phyloP scores from a whole-genome alignment of 2,113 vertebrate species.

The Salminus brasiliensis region DNA sequence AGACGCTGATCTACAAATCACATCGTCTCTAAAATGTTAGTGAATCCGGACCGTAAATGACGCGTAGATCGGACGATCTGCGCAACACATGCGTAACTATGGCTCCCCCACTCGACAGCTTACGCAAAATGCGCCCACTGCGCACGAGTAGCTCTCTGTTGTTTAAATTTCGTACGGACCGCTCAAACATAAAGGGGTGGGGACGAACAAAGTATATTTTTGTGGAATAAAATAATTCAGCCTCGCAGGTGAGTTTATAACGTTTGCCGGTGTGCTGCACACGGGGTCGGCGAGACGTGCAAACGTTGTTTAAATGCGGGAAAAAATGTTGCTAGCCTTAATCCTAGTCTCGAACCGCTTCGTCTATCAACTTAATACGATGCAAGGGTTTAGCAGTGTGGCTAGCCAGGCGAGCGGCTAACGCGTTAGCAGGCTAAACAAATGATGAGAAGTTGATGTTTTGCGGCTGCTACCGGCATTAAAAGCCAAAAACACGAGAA shows the following conservation, averaged over 20 bases:
- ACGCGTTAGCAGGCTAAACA: slow-evolving; percentile 8
- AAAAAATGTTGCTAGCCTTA: slow-evolving; percentile 14
- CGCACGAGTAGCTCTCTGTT: slow-evolving; percentile 49
- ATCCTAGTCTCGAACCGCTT: slow-evolving; percentile 43
- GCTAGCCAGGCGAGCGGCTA: slow-evolving; percentile 48
- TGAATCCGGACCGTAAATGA: neutral
- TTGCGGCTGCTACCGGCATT: neutral
- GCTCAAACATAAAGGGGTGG: slow-evolving; percentile 56
- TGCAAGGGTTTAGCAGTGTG: slow-evolving; percentile 48
- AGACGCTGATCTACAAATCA: neutral
- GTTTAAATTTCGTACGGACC: slow-evolving; percentile 59
- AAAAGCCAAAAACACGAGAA: neutral
- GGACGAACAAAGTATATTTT: slow-evolving; percentile 49
- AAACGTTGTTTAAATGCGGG: neutral
- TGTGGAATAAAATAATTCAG: slow-evolving; percentile 39
- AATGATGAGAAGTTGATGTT: neutral
- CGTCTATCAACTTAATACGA: slow-evolving; percentile 38
- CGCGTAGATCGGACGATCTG: neutral
- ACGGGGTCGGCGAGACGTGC: neutral
- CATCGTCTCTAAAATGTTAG: no score
- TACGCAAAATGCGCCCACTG: slow-evolving; percentile 36
- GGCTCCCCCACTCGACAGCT: neutral
- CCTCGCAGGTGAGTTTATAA: slow-evolving; percentile 35
- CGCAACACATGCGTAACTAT: neutral
- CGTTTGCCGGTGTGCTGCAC: neutral